These are phyloP conservation scores for Poeciliopsis paucimaculata DNA, from an alignment of 2,797 vertebrate genomes.

Conservation along the genomic window DNA sequence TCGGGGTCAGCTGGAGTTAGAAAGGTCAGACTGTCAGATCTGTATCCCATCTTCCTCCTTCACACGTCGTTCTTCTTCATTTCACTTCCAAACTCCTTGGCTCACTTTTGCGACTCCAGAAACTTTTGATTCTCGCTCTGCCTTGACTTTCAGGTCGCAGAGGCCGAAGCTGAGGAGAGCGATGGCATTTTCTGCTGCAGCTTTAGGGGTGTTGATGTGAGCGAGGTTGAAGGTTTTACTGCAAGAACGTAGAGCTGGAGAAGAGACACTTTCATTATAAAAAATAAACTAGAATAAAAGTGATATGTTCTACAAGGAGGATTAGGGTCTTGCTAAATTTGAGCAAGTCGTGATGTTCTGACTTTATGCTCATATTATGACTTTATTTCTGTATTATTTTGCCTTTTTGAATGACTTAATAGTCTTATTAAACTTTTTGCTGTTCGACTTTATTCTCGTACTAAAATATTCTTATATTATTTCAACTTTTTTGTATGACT, in stretches of 20 bases:
- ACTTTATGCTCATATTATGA: too few species aligned
- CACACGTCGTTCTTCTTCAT: conserved; percentile 18
- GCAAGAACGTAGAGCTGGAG: background rate
- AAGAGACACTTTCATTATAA: background rate
- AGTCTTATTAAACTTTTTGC: too few species aligned
- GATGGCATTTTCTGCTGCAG: conserved; percentile 18
- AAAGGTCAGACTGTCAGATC: conserved; percentile 13
- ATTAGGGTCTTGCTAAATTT: too few species aligned
- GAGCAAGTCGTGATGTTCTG: too few species aligned
- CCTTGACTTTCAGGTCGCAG: conserved; percentile 12
- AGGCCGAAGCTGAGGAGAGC: background rate
- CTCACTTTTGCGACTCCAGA: conserved; percentile 1
- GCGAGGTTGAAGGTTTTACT: conserved; percentile 6
- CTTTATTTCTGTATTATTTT: too few species aligned
- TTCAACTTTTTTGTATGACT: too few species aligned
- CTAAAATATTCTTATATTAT: too few species aligned
- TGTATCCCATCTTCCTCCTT: conserved; percentile 9
- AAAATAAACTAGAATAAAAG: too few species aligned
- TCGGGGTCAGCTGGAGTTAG: background rate
- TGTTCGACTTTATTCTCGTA: too few species aligned
- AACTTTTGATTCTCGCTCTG: background rate
- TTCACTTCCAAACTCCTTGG: background rate
- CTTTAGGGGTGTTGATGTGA: conserved; percentile 32
- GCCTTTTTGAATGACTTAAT: too few species aligned
- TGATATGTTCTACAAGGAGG: too few species aligned